Conservation (phyloP, 2,888 invertebrate genomes). For the Agrenia bidenticulata region DNA sequence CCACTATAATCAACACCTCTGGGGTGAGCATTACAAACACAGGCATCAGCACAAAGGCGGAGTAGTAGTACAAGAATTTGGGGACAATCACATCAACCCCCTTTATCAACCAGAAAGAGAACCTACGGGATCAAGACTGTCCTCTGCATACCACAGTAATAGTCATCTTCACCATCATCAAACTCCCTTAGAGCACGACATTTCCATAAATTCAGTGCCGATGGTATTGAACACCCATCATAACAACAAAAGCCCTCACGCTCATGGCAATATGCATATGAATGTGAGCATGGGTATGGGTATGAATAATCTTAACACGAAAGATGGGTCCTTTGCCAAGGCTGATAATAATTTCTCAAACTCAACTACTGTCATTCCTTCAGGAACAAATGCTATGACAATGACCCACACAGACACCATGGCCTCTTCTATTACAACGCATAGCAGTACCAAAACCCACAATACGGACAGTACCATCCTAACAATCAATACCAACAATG, state of each 20-base stretch:
- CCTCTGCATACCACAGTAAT: no score
- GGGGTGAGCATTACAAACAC: constrained; percentile 31
- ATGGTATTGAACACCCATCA: constrained; percentile 3
- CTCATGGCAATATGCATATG: not conserved
- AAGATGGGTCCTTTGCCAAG: constrained; percentile 15
- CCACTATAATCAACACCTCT: constrained; percentile 37
- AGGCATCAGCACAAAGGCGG: constrained; percentile 22
- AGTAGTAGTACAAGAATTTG: not conserved
- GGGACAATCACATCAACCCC: not conserved
- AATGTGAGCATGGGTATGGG: constrained; percentile 36
- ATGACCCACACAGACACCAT: constrained; percentile 15
- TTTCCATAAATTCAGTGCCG: not conserved
- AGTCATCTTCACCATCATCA: no score
- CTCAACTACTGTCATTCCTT: not conserved
- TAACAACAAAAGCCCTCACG: not conserved
- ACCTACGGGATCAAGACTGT: not conserved
- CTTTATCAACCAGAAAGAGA: not conserved
- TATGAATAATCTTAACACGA: constrained; percentile 20
- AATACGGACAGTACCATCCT: constrained; percentile 11
- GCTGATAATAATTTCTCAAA: constrained; percentile 6
- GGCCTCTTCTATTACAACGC: constrained; percentile 6
- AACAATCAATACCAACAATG: constrained; percentile 8
- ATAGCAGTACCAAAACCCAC: not conserved
- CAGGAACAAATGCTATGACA: not conserved
- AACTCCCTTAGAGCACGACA: no score